Evolutionary conservation across 2,888 invertebrate species (phyloP).

Genomic region (Noctua comes): DNA sequence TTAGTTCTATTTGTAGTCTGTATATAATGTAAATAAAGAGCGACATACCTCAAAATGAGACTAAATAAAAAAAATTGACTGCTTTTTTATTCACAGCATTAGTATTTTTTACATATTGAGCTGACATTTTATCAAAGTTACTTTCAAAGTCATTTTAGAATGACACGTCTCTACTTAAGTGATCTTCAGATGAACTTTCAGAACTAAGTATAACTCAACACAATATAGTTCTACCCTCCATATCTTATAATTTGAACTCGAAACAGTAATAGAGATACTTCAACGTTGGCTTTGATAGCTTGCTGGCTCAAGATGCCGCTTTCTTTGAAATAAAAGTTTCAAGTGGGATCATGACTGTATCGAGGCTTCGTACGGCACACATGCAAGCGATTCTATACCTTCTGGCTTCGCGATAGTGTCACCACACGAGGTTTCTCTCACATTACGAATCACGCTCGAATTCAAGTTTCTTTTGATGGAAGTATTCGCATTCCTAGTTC

Average conservation of each 20-base stretch:
- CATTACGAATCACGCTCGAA: slow-evolving; percentile 66
- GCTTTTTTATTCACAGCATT: not conserved
- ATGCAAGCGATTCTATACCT: slow-evolving; percentile 66
- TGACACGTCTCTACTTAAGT: not conserved
- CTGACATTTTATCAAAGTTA: not conserved
- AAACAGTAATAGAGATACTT: slow-evolving; percentile 70
- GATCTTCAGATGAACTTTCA: slow-evolving; percentile 17
- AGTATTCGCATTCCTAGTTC: slow-evolving; percentile 77
- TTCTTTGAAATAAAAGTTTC: slow-evolving; percentile 81
- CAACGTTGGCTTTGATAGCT: slow-evolving; percentile 68
- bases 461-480: slow-evolving; percentile 76
- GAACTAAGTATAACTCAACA: not conserved
- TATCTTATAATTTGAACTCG: slow-evolving; percentile 57
- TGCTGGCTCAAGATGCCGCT: slow-evolving; percentile 65
- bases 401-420: slow-evolving; percentile 66
- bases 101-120: not conserved
- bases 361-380: slow-evolving; percentile 58
- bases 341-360: slow-evolving; percentile 75
- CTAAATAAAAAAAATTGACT: too few species aligned
- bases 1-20: too few species aligned
- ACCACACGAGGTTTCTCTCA: slow-evolving; percentile 43
- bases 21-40: too few species aligned
- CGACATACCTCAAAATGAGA: too few species aligned
- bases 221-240: slow-evolving; percentile 11
- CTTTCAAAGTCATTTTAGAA: slow-evolving; percentile 7